A percentile compares a stretch with the other conserved stretches of the same genome.
Conservation (phyloP, 2,888 invertebrate species). For the Coronaproctus castanopsis region DNA sequence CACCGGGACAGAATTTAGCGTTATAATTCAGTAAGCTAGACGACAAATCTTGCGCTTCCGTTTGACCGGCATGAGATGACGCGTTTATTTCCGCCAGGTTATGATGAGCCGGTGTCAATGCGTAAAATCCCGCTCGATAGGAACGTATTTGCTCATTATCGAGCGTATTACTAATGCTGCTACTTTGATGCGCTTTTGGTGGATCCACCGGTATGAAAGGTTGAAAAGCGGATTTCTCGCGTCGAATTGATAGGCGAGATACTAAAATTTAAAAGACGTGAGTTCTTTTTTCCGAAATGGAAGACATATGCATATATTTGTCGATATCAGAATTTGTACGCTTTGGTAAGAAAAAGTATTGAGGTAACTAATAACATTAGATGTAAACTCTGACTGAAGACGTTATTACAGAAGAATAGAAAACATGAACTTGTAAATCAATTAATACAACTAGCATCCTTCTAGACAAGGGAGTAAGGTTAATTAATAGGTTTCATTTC, state of each 20-base stretch:
- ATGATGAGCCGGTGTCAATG: neutral
- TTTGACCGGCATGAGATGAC: neutral
- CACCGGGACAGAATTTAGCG: slow-evolving; percentile 5
- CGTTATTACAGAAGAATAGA: too few species aligned
- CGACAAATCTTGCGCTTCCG: slow-evolving; percentile 5
- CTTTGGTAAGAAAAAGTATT: too few species aligned
- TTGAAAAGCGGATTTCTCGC: slow-evolving; percentile 9
- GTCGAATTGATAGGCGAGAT: neutral
- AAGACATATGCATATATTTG: too few species aligned
- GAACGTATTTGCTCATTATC: neutral
- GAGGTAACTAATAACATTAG: too few species aligned
- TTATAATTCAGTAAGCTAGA: slow-evolving; percentile 6
- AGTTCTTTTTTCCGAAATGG: too few species aligned
- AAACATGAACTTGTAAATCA: too few species aligned
- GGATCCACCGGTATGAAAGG: slow-evolving; percentile 13
- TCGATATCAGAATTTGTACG: too few species aligned
- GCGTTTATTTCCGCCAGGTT: neutral
- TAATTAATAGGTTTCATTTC: too few species aligned
- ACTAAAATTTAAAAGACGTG: slow-evolving; percentile 1
- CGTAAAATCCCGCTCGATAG: neutral
- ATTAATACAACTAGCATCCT: too few species aligned
- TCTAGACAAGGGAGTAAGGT: too few species aligned
- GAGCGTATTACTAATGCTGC: slow-evolving; percentile 6
- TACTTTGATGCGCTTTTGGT: slow-evolving; percentile 17
- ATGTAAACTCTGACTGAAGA: too few species aligned